Base-by-base conservation (phyloP, 2,888 invertebrate genomes). In the Cryptus armator region DNA sequence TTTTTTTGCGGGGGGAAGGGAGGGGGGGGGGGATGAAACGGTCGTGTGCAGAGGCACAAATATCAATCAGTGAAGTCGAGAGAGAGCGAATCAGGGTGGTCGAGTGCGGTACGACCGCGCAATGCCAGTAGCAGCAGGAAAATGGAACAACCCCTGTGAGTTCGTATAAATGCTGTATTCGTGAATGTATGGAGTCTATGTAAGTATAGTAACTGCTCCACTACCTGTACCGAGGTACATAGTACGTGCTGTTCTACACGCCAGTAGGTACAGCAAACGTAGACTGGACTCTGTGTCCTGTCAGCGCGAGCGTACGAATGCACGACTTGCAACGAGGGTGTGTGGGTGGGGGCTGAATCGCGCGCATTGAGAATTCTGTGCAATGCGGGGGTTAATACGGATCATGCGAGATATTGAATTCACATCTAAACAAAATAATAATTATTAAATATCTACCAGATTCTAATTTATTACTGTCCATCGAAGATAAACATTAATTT, bases 31-130 rank as follows among this genome's bases (percentile, higher is more conserved):
- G 81, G 14, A 48, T 37, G 62, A 74, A 74, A 74, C 74, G 16
- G 66, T 66, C 37, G 24, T 59, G 74, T 62, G 62, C 46, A 82
- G 85, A 83, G 84, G 86, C 84, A 87, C 88, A 89, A 91, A 90
- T 91, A 91, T 91, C 91, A 91, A 91, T 91, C 91, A 91, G 82
- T 81, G 91, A 86, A 88, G 88, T 88, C 86, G 87, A 89, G 90
- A 88, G 91, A 90, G 91, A 90, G 86, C 81, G 91, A 92, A 91
- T 91, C 92, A 90, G 91, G 90, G 89, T 89, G 88, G 89, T 86
- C 87, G 91, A 92, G 91, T 92, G 91, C 71, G 79, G 53, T 66
- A 79, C 64, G 10, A 79, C 77, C 77, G 68, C 76, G 75, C 77
- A 59, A 78, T 71, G 70, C 71, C 70, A 78, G 62, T 12, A 51